Conservation (phyloP, 30 jellyfish, hydroid and myxozoan genomes). For the Aurelia sp. region DNA sequence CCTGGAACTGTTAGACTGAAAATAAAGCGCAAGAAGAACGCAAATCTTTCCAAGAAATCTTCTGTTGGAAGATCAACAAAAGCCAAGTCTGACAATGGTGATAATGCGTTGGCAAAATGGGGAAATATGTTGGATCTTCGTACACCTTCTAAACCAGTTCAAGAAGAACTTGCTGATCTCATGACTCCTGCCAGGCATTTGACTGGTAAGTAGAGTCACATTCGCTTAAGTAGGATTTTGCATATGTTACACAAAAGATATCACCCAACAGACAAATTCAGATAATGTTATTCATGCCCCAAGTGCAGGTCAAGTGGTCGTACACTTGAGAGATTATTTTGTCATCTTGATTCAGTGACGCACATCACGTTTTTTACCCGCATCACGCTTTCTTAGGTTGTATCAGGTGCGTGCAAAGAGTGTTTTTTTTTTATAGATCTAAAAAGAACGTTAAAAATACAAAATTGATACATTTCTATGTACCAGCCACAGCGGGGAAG, state of each 20-base stretch:
- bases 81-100: slow-evolving; percentile 57
- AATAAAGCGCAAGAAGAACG: slow-evolving; percentile 56
- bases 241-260: not conserved
- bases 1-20: slow-evolving; percentile 85
- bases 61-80: slow-evolving; percentile 42
- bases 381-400: too few relatives aligned
- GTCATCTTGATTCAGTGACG: too few relatives aligned
- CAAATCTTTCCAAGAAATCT: not conserved
- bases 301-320: too few relatives aligned
- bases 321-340: too few relatives aligned
- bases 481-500: too few relatives aligned
- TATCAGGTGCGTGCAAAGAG: too few relatives aligned
- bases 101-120: slow-evolving; percentile 67
- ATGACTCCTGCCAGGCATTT: slow-evolving; percentile 95
- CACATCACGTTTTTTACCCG: too few relatives aligned
- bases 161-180: slow-evolving; percentile 61
- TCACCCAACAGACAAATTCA: not conserved
- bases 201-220: slow-evolving; percentile 21
- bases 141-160: slow-evolving; percentile 21
- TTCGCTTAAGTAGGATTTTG: not conserved
- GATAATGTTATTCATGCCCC: too few relatives aligned
- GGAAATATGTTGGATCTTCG: slow-evolving; percentile 60
- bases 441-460: too few relatives aligned
- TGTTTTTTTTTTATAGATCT: too few relatives aligned
- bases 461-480: too few relatives aligned